phyloP scores from a whole-genome alignment of 2,113 vertebrate species.

The Columba janthina region DNA sequence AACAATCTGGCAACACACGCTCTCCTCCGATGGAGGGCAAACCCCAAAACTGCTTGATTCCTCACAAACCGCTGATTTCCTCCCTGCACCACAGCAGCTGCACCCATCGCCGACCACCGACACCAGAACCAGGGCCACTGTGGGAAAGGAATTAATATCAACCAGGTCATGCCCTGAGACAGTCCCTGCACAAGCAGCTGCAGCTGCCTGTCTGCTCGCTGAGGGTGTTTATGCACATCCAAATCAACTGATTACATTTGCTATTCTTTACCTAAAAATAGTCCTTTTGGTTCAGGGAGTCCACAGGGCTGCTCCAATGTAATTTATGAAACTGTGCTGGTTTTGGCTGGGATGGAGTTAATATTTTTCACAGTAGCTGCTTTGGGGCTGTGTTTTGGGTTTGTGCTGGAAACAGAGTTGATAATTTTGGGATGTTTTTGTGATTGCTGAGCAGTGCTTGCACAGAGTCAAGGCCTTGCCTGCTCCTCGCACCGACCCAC shows the following conservation, averaged over 20 bases:
- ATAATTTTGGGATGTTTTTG: too few relatives aligned
- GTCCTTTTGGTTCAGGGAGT: neutral
- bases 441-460: too few relatives aligned
- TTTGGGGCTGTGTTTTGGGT: too few relatives aligned
- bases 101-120: accelerated
- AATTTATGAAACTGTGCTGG: accelerated
- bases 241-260: neutral
- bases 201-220: neutral
- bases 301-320: neutral
- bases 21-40: neutral
- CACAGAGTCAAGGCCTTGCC: too few relatives aligned
- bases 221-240: neutral
- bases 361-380: too few relatives aligned
- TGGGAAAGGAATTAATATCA: neutral
- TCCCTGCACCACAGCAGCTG: neutral
- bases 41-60: accelerated
- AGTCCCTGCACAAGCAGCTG: neutral
- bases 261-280: neutral
- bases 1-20: accelerated
- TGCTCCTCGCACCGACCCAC: too few relatives aligned
- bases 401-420: too few relatives aligned
- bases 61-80: accelerated
- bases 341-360: too few relatives aligned
- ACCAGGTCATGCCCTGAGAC: neutral
- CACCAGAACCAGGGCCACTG: accelerated